Evolutionary conservation across 2,113 vertebrate species (phyloP).

Genomic region (Hydropotes inermis): DNA sequence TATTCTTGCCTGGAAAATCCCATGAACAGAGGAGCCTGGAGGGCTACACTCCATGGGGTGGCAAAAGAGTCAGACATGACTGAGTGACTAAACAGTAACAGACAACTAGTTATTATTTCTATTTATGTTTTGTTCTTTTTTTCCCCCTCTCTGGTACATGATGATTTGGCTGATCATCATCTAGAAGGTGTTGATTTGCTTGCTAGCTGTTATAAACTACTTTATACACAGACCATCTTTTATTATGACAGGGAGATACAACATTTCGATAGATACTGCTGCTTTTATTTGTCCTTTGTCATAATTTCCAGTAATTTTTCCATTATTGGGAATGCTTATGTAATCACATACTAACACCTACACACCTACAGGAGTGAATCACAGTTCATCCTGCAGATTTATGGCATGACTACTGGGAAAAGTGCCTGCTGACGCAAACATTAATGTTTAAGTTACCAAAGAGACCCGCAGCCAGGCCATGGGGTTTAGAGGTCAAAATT

Average conservation of each 20-base stretch:
- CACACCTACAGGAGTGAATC: slow-evolving; percentile 66
- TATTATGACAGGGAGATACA: neutral
- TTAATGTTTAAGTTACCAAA: slow-evolving; percentile 60
- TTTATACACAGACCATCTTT: neutral
- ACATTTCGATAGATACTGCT: slow-evolving; percentile 25
- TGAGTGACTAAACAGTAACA: neutral
- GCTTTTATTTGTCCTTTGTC: slow-evolving; percentile 51
- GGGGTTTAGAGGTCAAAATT: slow-evolving; percentile 66
- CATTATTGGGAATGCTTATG: slow-evolving; percentile 34
- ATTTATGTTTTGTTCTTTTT: slow-evolving; percentile 14
- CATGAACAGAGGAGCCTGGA: neutral
- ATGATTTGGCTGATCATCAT: neutral
- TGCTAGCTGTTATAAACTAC: slow-evolving; percentile 32
- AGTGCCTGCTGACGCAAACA: slow-evolving; percentile 24
- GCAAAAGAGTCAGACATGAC: neutral
- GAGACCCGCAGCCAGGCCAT: neutral
- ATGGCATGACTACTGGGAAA: slow-evolving; percentile 30
- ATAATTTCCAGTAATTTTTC: slow-evolving; percentile 47
- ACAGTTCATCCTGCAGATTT: slow-evolving; percentile 67
- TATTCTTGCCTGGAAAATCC: neutral
- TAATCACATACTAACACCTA: slow-evolving; percentile 49
- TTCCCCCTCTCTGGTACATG: neutral
- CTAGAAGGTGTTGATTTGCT: slow-evolving; percentile 46
- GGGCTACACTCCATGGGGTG: neutral
- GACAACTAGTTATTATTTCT: slow-evolving; percentile 6